These are phyloP conservation scores for Thera britannica DNA, from an alignment of 2,888 invertebrate genomes.

Conservation along the genomic window DNA sequence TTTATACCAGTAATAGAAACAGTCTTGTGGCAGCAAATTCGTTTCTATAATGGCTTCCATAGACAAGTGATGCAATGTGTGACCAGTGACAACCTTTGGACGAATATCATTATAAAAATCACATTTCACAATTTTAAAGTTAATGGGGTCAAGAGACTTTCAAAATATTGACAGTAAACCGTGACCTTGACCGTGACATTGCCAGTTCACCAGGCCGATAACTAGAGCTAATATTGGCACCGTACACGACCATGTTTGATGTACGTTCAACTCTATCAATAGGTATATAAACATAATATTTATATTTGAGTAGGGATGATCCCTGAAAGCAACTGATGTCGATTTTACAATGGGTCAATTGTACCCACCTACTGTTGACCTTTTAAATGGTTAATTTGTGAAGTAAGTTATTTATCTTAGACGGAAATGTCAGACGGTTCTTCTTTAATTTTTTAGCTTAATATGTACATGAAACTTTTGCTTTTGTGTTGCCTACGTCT, in stretches of 20 bases:
- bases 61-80: too few relatives aligned
- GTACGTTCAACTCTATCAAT: slow-evolving; percentile 83
- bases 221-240: slow-evolving; percentile 84
- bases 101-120: too few relatives aligned
- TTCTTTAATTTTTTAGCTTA: not conserved
- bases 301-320: slow-evolving; percentile 66
- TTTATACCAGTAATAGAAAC: too few relatives aligned
- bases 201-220: slow-evolving; percentile 75
- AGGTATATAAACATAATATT: slow-evolving; percentile 85
- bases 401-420: not conserved
- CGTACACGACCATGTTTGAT: slow-evolving; percentile 79
- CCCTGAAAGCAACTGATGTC: slow-evolving; percentile 17
- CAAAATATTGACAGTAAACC: slow-evolving; percentile 65
- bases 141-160: slow-evolving; percentile 49
- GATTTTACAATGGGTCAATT: not conserved
- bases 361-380: not conserved
- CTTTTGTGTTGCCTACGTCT: too few relatives aligned
- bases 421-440: not conserved
- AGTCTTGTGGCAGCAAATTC: too few relatives aligned
- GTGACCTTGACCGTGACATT: slow-evolving; percentile 76
- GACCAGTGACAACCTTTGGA: too few relatives aligned
- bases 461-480: too few relatives aligned
- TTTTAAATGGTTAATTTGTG: not conserved
- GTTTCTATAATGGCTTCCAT: too few relatives aligned
- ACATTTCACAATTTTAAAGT: too few relatives aligned